Base-by-base conservation (phyloP, 2,888 invertebrate species). In the Lasioglossum lativentre region DNA sequence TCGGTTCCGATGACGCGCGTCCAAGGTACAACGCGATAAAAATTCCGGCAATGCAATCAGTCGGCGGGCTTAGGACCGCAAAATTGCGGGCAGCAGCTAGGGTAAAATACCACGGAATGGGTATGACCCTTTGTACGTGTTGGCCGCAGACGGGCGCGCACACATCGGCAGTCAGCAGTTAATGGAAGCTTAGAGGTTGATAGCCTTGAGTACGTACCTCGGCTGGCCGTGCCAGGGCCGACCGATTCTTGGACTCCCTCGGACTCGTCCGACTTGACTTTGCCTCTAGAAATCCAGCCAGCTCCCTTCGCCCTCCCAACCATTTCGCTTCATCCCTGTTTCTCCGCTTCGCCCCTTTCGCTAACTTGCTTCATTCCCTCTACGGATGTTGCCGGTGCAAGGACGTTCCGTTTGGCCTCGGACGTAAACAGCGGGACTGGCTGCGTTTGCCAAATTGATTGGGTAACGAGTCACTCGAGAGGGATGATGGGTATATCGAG, bases 111-210 rank as follows among this genome's bases (percentile, higher is more conserved):
- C 82, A 76, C 77, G 80, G 86, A 86, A 82, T 38, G 78, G 79
- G 73, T 70, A 86, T 75, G 84, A 83, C 84, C 83, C 76, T 71
- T 56, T 34, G 40, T 71, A 78, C 75, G 75, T 70, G 77, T 38
- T 47, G 38, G n/a, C 40, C 75, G 80, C 68, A 45, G 59, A 85
- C 68, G 47, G 42, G 78, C 56, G 34, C 76, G 56, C 80, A 77
- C 78, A 86, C 88, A 86, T 82, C 66, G 80, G 63, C 82, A 82
- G 85, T 72, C 83, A 78, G 82, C 89, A 88, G 90, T 90, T 92
- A 92, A 92, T 92, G 91, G 91, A 91, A 90, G 90, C 90, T 92
- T 87, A 88, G 88, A 92, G 91, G 90, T 90, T 91, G 90, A 92
- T 91, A 92, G 90, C 89, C 91, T 92, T 90, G 90, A 90, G 86